Evolutionary conservation across 2,888 invertebrate species (phyloP).

Genomic region (Dorcus hopei): DNA sequence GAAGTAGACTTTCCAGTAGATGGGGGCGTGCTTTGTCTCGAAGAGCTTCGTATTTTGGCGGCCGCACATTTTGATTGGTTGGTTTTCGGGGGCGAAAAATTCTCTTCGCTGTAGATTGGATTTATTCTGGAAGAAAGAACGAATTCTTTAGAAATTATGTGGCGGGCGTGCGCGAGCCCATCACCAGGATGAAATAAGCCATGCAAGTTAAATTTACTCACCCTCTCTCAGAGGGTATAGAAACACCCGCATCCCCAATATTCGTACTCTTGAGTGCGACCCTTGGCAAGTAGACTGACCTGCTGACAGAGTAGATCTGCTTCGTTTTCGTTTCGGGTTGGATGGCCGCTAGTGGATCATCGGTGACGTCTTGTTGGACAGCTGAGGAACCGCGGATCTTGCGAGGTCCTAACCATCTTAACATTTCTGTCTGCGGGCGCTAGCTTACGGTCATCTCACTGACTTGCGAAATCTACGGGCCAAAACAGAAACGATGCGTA

Average conservation of each 20-base stretch:
- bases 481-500: not conserved
- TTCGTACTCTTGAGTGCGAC: slow-evolving; percentile 34
- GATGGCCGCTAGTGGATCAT: slow-evolving; percentile 55
- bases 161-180: too few species aligned
- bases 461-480: not conserved
- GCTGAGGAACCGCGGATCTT: slow-evolving; percentile 30
- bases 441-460: slow-evolving; percentile 18
- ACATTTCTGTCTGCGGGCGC: slow-evolving; percentile 30
- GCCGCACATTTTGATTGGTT: slow-evolving; percentile 2
- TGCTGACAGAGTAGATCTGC: slow-evolving; percentile 57
- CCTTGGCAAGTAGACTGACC: slow-evolving; percentile 57
- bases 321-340: slow-evolving; percentile 47
- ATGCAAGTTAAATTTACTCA: slow-evolving; percentile 26
- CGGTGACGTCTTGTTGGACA: slow-evolving; percentile 34
- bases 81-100: not conserved
- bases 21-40: slow-evolving; percentile 27
- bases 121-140: slow-evolving; percentile 41
- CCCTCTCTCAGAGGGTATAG: slow-evolving; percentile 31
- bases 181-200: too few species aligned
- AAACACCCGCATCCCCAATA: slow-evolving; percentile 12
- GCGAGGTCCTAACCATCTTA: slow-evolving; percentile 42
- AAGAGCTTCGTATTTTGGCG: slow-evolving; percentile 15
- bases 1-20: slow-evolving; percentile 41
- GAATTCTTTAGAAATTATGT: not conserved
- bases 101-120: slow-evolving; percentile 44